Evolutionary conservation across 2,797 vertebrate genomes (phyloP).

Genomic region (Psittacula derbiana): DNA sequence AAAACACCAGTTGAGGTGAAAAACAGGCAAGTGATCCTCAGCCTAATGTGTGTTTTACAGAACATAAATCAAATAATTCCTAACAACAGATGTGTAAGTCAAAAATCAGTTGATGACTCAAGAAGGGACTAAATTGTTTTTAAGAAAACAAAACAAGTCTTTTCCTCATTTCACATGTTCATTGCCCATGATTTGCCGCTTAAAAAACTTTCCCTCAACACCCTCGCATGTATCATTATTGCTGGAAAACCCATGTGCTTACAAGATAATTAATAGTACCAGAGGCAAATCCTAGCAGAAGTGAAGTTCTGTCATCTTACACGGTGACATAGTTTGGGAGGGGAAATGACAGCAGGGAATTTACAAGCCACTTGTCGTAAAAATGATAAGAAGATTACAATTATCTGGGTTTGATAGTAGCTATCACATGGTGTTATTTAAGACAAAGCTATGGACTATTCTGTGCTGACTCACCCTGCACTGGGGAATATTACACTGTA

Average conservation of each 20-base stretch:
- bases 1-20: background rate
- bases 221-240: background rate
- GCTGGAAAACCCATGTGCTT: background rate
- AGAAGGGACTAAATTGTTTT: background rate
- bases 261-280: background rate
- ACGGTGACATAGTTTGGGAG: background rate
- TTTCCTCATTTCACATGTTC: background rate
- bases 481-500: background rate
- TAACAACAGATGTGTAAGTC: background rate
- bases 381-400: background rate
- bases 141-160: background rate
- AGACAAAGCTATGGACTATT: background rate
- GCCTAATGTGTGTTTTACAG: background rate
- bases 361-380: background rate
- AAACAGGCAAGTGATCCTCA: background rate
- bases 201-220: background rate
- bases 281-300: background rate
- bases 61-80: background rate
- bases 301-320: background rate
- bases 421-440: background rate
- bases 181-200: background rate
- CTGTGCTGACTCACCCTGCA: background rate
- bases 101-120: background rate
- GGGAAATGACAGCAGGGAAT: background rate
- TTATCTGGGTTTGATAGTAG: background rate